Conservation (phyloP, 2,797 vertebrate genomes). For the Odontamblyopus lacepedii region DNA sequence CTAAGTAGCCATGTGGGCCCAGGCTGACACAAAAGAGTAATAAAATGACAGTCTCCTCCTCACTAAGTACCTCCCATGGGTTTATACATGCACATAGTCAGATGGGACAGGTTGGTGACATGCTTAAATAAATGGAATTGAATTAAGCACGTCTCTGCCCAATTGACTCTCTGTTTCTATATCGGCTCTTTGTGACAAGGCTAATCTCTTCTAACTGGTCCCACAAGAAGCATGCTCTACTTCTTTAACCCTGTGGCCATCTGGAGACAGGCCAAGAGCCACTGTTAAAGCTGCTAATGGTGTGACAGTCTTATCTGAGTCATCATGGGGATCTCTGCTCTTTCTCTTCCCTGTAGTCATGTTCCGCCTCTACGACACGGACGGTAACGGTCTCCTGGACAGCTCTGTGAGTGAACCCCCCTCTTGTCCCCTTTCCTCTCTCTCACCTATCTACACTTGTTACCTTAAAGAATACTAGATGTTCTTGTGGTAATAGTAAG, state of each 20-base stretch:
- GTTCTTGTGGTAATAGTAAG: not conserved
- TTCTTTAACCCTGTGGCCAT: conserved; percentile 23
- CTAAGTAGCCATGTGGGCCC: conserved; percentile 17
- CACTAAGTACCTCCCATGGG: conserved; percentile 13
- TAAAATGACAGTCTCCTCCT: conserved; percentile 17
- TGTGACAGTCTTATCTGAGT: conserved; percentile 20
- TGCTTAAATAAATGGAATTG: too few relatives aligned
- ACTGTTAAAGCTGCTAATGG: conserved; percentile 27
- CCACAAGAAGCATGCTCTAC: conserved; percentile 14
- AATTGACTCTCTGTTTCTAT: conserved; percentile 39
- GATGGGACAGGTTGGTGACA: conserved; percentile 24
- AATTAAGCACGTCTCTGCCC: conserved; percentile 27
- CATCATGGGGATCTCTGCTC: conserved; percentile 48
- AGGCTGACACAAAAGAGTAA: conserved; percentile 25
- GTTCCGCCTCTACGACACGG: conserved; percentile 93
- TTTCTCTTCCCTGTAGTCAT: conserved; percentile 82
- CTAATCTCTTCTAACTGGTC: conserved; percentile 47
- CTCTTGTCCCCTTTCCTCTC: not conserved
- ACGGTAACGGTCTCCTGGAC: conserved; percentile 91
- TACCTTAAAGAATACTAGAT: not conserved
- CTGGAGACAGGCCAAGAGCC: conserved; percentile 17
- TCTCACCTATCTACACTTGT: not conserved
- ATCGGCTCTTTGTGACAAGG: conserved; percentile 29
- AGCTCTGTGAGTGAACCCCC: conserved; percentile 83
- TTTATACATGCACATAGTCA: conserved; percentile 19